A percentile compares a stretch with the other conserved stretches of the same genome.
Evolutionary conservation across 2,888 invertebrate genomes (phyloP).

Genomic region (Spodoptera picta): DNA sequence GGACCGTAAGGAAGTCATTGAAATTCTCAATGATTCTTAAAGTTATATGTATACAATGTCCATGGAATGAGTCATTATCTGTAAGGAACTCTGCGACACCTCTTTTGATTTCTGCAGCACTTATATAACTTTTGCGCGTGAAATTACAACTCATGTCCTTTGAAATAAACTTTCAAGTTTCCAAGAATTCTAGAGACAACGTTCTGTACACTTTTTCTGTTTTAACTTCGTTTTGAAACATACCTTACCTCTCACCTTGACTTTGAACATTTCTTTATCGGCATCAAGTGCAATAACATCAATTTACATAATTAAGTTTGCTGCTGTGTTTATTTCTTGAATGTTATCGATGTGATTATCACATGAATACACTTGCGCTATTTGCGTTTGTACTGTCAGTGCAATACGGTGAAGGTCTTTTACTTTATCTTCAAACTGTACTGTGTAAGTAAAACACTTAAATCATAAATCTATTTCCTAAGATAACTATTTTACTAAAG

Average conservation of each 20-base stretch:
- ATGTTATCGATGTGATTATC: constrained; percentile 48
- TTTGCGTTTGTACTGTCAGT: constrained; percentile 38
- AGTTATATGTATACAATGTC: constrained; percentile 35
- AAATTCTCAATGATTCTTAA: constrained; percentile 64
- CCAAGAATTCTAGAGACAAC: constrained; percentile 22
- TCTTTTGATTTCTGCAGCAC: constrained; percentile 24
- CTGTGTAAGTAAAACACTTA: too few relatives aligned
- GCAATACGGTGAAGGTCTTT: constrained; percentile 20
- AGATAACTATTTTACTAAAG: too few relatives aligned
- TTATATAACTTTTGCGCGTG: constrained; percentile 17
- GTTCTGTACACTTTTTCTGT: constrained; percentile 4
- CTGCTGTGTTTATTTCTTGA: constrained; percentile 41
- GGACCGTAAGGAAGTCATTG: constrained; percentile 71
- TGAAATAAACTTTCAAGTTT: constrained; percentile 4
- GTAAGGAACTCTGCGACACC: constrained; percentile 42
- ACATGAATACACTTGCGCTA: constrained; percentile 21
- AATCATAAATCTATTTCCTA: constrained; percentile 6
- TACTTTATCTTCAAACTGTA: constrained; percentile 15
- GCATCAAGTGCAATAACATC: constrained; percentile 42
- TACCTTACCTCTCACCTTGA: constrained; percentile 40
- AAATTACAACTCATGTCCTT: constrained; percentile 8
- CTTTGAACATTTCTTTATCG: constrained; percentile 49
- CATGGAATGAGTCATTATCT: constrained; percentile 49
- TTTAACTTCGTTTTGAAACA: constrained; percentile 16
- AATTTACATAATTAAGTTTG: constrained; percentile 45